Evolutionary conservation across 2,113 vertebrate species (phyloP).

Genomic region (Poeciliopsis occidentalis): DNA sequence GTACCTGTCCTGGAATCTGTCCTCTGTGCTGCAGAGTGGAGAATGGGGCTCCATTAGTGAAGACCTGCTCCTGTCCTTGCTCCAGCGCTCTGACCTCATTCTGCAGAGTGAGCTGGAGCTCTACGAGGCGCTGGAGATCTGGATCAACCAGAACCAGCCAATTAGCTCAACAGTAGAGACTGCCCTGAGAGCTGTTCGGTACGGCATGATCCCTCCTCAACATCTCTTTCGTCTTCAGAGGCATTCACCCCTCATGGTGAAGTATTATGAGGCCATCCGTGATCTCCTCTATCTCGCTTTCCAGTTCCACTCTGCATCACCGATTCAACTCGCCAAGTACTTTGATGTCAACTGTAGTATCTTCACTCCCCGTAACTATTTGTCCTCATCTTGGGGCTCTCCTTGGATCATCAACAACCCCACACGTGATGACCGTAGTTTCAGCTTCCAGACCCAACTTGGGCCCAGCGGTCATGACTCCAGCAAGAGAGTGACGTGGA

Average conservation of each 20-base stretch:
- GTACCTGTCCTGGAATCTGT: conserved; percentile 97
- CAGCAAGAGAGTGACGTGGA: conserved; percentile 91
- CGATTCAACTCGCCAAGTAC: conserved; percentile 92
- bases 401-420: conserved; percentile 96
- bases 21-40: conserved; percentile 85
- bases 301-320: conserved; percentile 95
- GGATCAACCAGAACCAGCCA: conserved; percentile 86
- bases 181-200: conserved; percentile 88
- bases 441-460: conserved; percentile 94
- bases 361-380: conserved; percentile 96
- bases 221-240: conserved; percentile 93
- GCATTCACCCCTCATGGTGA: conserved; percentile 85
- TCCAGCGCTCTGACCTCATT: conserved; percentile 93
- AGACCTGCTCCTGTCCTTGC: conserved; percentile 88
- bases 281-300: conserved; percentile 95
- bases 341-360: conserved; percentile 95
- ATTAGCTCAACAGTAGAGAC: conserved; percentile 76
- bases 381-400: conserved; percentile 90
- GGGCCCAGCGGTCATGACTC: conserved; percentile 91
- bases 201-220: conserved; percentile 92
- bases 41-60: conserved; percentile 90
- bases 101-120: conserved; percentile 93
- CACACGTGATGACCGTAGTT: conserved; percentile 94
- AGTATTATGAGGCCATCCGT: conserved; percentile 82
- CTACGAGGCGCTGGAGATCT: conserved; percentile 88